Evolutionary conservation across 2,888 invertebrate species (phyloP).

Genomic region (Cantharis rustica): DNA sequence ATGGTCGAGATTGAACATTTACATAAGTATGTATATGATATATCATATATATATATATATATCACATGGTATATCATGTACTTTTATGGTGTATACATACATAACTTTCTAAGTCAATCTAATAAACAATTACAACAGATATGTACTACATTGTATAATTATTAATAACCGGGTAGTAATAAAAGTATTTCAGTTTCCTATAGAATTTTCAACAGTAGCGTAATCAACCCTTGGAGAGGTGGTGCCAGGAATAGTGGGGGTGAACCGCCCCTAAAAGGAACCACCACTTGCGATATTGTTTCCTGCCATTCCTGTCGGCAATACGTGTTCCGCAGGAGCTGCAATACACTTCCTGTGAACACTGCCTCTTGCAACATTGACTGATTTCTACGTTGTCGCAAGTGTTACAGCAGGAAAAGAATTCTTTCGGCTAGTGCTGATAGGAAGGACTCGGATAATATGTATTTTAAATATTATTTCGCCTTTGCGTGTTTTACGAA

Average conservation of each 20-base stretch:
- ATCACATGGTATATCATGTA: too few species aligned
- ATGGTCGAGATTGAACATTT: too few species aligned
- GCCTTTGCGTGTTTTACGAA: conserved; percentile 24
- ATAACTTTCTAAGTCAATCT: too few species aligned
- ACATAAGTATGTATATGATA: too few species aligned
- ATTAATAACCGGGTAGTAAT: not conserved
- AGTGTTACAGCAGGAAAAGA: conserved; percentile 29
- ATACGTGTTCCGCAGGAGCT: conserved; percentile 55
- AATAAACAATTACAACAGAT: too few species aligned
- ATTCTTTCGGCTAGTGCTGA: conserved; percentile 26
- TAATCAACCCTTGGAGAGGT: conserved; percentile 31
- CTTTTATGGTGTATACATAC: too few species aligned
- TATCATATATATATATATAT: too few species aligned
- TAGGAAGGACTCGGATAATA: conserved; percentile 26
- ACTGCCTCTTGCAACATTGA: conserved; percentile 49
- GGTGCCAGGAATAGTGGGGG: conserved; percentile 43
- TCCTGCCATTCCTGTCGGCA: conserved; percentile 56
- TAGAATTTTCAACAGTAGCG: conserved; percentile 28
- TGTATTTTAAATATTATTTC: conserved; percentile 24
- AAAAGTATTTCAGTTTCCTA: not conserved
- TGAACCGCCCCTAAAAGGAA: conserved; percentile 54
- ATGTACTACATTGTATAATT: not conserved
- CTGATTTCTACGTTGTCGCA: conserved; percentile 35
- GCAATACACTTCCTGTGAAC: conserved; percentile 54
- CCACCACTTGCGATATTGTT: conserved; percentile 59